Conservation (phyloP, 2,113 vertebrate species). For the Anoura caudifer region DNA sequence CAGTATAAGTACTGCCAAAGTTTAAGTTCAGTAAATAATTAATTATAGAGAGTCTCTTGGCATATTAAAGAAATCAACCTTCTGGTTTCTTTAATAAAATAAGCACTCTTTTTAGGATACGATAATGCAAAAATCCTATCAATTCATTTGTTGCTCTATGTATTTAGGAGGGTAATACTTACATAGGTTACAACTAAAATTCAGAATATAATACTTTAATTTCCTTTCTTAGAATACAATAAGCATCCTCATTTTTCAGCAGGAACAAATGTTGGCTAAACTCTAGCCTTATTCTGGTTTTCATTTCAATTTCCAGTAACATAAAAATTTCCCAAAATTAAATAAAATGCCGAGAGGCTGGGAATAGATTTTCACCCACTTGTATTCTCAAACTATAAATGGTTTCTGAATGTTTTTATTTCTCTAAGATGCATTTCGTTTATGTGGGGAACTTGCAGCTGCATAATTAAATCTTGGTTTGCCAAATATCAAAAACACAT, state of each 20-base stretch:
- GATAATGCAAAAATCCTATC: constrained; percentile 25
- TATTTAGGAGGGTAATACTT: neutral
- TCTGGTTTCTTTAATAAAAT: constrained; percentile 66
- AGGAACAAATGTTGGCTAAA: constrained; percentile 63
- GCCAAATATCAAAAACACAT: constrained; percentile 82
- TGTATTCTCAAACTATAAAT: constrained; percentile 73
- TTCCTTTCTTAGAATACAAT: constrained; percentile 35
- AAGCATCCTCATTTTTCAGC: constrained; percentile 60
- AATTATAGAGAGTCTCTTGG: constrained; percentile 74
- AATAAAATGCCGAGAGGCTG: constrained; percentile 78
- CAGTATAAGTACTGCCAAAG: constrained; percentile 68
- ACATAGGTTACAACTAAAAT: constrained; percentile 30
- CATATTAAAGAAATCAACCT: constrained; percentile 72
- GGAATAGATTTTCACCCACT: constrained; percentile 75
- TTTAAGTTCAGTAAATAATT: constrained; percentile 74
- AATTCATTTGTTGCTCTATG: neutral
- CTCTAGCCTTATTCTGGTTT: constrained; percentile 64
- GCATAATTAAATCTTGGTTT: constrained; percentile 82
- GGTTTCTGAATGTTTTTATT: constrained; percentile 79
- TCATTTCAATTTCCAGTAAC: constrained; percentile 78
- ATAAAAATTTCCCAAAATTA: constrained; percentile 75
- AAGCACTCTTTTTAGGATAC: constrained; percentile 32
- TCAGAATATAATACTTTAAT: neutral
- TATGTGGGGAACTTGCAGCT: constrained; percentile 78
- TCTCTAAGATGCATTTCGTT: constrained; percentile 77